Conservation (phyloP, 2,888 invertebrate species). For the Nomada fabriciana region DNA sequence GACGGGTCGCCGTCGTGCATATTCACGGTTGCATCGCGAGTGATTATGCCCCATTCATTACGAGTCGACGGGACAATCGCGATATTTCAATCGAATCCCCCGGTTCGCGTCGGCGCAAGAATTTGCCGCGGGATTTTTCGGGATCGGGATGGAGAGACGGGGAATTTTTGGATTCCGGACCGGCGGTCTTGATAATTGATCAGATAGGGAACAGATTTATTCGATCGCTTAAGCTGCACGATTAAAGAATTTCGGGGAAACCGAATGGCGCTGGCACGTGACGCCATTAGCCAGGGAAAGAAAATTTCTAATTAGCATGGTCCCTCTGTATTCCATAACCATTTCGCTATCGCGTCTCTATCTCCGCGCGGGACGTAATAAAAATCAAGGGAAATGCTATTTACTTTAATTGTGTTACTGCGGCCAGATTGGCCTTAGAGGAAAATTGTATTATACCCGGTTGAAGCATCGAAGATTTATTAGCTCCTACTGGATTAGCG, state of each 20-base stretch:
- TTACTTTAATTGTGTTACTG: neutral
- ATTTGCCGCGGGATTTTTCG: neutral
- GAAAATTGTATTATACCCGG: neutral
- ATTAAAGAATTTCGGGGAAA: slow-evolving; percentile 5
- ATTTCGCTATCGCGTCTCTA: neutral
- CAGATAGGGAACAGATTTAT: neutral
- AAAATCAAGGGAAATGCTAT: neutral
- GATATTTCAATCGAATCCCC: neutral
- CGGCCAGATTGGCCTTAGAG: neutral
- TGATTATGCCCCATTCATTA: slow-evolving; percentile 22
- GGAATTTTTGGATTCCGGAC: no score
- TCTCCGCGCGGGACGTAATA: neutral
- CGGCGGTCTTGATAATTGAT: neutral
- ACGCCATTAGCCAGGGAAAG: slow-evolving; percentile 1
- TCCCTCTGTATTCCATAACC: neutral
- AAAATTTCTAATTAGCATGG: slow-evolving; percentile 29
- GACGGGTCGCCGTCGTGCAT: neutral
- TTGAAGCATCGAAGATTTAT: neutral
- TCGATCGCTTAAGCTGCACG: neutral
- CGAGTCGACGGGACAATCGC: neutral
- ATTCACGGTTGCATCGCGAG: slow-evolving; percentile 9
- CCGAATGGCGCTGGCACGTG: slow-evolving; percentile 9
- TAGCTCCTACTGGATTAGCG: neutral
- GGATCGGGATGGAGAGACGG: neutral
- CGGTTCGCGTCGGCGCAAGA: no score